Evolutionary conservation across 2,888 invertebrate species (phyloP), one percentile per base, ranked within the genome.

Genomic region (Hybos culiciformis): DNA sequence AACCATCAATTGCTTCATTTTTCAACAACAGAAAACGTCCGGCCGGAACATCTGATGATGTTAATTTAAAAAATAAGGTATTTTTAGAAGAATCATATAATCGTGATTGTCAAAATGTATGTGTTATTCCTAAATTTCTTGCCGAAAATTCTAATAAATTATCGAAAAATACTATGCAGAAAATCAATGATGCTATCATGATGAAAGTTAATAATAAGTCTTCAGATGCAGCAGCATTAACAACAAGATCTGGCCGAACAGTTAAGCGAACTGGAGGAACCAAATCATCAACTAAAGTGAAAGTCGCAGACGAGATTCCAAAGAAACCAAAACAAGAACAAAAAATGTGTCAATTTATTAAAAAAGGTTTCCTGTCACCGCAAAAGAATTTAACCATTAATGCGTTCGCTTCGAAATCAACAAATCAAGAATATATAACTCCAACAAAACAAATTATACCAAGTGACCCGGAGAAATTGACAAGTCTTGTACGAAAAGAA

Each of bases 21-120:
- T 86, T 83, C 62, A 78, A 74, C 60, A 78, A 77, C 55, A 74
- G 84, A 57, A 86, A 86, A 68, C 74, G 85, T 54, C 71, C 76
- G 45, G 80, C 79, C n/a, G n/a, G n/a, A n/a, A 62, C 69, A 8
- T 83, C 83, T 40, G 83, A 84, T 58, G 57, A 69, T 42, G 66
- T 69, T 57, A 60, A 69, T 63, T 59, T 69, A 42, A 70, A 74
- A 61, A 73, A 62, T 59, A 77, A 77, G 62, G 69, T 72, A 55
- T 39, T 44, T 41, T 8, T 41, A 32, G 17, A 37, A 34, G 18
- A 34, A 5, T 29, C 29, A 5, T n/a, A 4, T 14, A 29, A 29
- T 29, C 4, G 12, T 12, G 29, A 29, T 23, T 7, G 15, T 19
- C 14, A n/a, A 15, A 4, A 12, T 4, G 19, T 34, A 18, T 17